Percentiles rank a stretch among this genome's conserved stretches.
These are phyloP conservation scores for Lamellibrachia columna DNA, from an alignment of 2,888 invertebrate species.

Conservation along the genomic window DNA sequence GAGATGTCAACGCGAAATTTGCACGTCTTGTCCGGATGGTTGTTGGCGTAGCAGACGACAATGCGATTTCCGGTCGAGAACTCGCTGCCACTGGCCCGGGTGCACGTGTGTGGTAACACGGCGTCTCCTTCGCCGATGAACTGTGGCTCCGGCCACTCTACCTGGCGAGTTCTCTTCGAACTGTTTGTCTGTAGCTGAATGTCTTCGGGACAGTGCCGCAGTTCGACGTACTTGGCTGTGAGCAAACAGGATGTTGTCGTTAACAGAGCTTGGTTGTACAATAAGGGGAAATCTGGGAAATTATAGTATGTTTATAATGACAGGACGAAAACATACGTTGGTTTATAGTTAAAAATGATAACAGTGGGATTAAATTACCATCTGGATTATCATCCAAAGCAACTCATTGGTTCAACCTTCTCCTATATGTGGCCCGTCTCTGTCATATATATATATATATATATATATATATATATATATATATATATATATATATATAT, in stretches of 20 bases:
- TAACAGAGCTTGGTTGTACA: background rate
- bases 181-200: background rate
- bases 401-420: too few species aligned
- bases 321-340: too few species aligned
- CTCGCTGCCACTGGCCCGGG: conserved; percentile 35
- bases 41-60: conserved; percentile 38
- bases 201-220: background rate
- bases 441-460: too few species aligned
- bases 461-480: too few species aligned
- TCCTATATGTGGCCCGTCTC: too few species aligned
- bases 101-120: conserved; percentile 37
- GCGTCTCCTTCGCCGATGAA: conserved; percentile 40
- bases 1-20: conserved; percentile 39
- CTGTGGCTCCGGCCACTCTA: conserved; percentile 40
- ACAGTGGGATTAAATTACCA: too few species aligned
- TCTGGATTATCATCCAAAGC: too few species aligned
- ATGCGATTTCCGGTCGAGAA: conserved; percentile 39
- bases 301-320: too few species aligned
- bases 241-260: background rate
- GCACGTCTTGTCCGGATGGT: conserved; percentile 33
- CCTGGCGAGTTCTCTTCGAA: conserved; percentile 10
- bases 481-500: too few species aligned
- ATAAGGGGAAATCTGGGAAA: too few species aligned
- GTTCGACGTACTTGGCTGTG: background rate
- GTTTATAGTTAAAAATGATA: too few species aligned